Conservation (phyloP, 1,140 invertebrate species). For the Conopomorpha cramerella region DNA sequence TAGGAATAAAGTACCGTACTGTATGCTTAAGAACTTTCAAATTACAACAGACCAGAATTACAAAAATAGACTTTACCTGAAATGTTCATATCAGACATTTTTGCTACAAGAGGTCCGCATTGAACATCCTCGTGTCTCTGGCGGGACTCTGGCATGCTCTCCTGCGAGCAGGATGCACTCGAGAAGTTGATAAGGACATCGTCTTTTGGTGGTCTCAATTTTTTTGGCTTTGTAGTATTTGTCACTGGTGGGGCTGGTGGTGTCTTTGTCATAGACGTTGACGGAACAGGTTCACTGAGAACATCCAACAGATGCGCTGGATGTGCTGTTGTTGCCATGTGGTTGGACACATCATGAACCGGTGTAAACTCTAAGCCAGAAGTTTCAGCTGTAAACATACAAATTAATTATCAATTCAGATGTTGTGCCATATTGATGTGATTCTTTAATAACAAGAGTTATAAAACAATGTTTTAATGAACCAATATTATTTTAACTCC, state of each 20-base stretch:
- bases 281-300: constrained; percentile 28
- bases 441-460: no score
- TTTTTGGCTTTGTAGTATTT: no score
- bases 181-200: constrained; percentile 31
- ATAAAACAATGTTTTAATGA: neutral
- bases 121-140: no score
- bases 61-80: constrained; percentile 10
- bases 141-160: constrained; percentile 31
- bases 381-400: constrained; percentile 12
- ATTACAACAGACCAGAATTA: neutral
- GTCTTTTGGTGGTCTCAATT: constrained; percentile 17
- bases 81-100: constrained; percentile 10
- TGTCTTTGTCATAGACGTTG: constrained; percentile 20
- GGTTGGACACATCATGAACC: constrained; percentile 16
- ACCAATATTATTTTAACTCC: no score
- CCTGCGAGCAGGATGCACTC: constrained; percentile 26
- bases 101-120: no score
- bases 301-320: constrained; percentile 24
- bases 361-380: constrained; percentile 16
- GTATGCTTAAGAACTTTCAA: no score
- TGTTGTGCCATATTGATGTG: no score
- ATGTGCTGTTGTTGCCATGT: constrained; percentile 4
- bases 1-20: no score
- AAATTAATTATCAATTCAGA: no score
- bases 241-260: constrained; percentile 16